phyloP scores from a whole-genome alignment of 2,113 vertebrate genomes.

The Eubucco bourcierii region DNA sequence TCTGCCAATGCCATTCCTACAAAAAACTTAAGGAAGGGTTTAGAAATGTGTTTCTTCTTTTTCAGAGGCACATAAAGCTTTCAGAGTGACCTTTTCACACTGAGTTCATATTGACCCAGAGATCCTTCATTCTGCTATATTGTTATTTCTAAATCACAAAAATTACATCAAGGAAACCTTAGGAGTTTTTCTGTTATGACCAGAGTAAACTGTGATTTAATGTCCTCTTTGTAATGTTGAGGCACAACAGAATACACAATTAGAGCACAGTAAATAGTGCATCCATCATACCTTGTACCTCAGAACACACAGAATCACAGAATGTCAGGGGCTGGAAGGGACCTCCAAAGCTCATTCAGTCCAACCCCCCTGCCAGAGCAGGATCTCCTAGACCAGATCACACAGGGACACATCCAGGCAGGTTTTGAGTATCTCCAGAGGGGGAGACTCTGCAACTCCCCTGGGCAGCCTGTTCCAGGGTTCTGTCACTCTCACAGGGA shows the following conservation, averaged over 20 bases:
- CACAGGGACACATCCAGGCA: no score
- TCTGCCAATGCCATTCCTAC: background rate
- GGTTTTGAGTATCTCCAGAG: no score
- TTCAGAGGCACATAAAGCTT: background rate
- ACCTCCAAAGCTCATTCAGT: no score
- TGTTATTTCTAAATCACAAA: slow-evolving; percentile 14
- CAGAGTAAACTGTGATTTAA: slow-evolving; percentile 42
- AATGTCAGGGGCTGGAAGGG: no score
- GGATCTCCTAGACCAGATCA: no score
- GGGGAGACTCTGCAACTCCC: no score
- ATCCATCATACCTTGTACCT: slow-evolving; percentile 30
- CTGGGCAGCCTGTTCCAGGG: no score
- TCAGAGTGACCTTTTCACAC: background rate
- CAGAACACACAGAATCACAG: background rate
- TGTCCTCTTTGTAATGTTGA: background rate
- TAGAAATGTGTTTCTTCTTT: background rate
- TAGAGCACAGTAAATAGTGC: background rate
- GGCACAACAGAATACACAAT: slow-evolving; percentile 15
- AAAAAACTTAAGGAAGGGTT: background rate
- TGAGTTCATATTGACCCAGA: background rate
- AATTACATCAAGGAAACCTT: background rate
- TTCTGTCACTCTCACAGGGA: no score
- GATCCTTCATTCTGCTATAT: background rate
- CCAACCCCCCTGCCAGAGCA: no score
- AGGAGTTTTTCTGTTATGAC: background rate